A percentile compares a stretch with the other conserved stretches of the same genome.
Conservation (phyloP, 2,888 invertebrate genomes). For the Parnassius apollo region DNA sequence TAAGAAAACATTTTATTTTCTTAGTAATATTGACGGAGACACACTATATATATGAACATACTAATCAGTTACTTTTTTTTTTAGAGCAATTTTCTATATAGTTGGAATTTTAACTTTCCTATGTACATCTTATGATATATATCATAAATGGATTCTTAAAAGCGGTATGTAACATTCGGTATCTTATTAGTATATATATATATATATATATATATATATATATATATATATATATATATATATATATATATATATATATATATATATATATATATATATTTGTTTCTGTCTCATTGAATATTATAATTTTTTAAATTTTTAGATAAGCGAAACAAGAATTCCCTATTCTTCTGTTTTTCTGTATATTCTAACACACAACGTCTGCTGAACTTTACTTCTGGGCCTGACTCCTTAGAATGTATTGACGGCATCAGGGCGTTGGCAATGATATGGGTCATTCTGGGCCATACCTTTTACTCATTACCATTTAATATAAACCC, state of each 20-base stretch:
- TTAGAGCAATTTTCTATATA: constrained; percentile 15
- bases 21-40: neutral
- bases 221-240: too few species aligned
- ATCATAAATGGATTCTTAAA: constrained; percentile 7
- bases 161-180: constrained; percentile 9
- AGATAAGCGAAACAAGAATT: constrained; percentile 15
- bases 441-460: constrained; percentile 54
- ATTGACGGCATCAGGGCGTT: constrained; percentile 51
- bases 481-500: constrained; percentile 27
- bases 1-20: constrained; percentile 31
- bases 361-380: constrained; percentile 57
- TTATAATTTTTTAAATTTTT: neutral
- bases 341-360: constrained; percentile 33
- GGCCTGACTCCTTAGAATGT: constrained; percentile 44
- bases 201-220: too few species aligned
- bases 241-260: too few species aligned
- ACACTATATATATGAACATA: too few species aligned
- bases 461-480: constrained; percentile 42
- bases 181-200: too few species aligned
- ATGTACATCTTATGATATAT: constrained; percentile 15
- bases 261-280: neutral
- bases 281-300: neutral
- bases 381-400: constrained; percentile 36
- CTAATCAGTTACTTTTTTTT: too few species aligned
- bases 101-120: constrained; percentile 17